Conservation (phyloP, 1,140 invertebrate genomes). For the Cyrtorhinus lividipennis region DNA sequence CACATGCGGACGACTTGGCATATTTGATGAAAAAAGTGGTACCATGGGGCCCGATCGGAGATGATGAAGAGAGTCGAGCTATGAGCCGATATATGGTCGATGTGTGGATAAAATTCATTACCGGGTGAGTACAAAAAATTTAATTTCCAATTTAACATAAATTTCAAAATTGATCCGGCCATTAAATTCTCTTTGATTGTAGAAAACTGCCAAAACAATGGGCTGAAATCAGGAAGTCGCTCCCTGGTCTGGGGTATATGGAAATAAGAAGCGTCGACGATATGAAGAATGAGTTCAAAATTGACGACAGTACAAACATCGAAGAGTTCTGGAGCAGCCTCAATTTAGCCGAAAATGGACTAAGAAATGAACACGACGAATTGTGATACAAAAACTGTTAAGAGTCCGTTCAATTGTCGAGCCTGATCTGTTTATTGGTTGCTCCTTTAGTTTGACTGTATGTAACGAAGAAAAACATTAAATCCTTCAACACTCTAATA, state of each 20-base stretch:
- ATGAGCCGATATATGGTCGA: neutral
- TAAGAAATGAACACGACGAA: too few species aligned
- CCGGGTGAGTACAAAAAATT: neutral
- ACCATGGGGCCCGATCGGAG: neutral
- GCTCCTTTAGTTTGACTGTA: too few species aligned
- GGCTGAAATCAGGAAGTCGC: neutral
- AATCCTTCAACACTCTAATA: too few species aligned
- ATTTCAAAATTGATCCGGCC: neutral
- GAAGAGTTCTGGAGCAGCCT: neutral
- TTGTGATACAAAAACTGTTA: too few species aligned
- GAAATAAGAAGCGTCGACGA: neutral
- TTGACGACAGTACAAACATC: neutral
- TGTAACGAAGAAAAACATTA: too few species aligned
- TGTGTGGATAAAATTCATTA: neutral
- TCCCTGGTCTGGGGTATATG: neutral
- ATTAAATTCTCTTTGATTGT: neutral
- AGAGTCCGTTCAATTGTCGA: too few species aligned
- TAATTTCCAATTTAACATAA: neutral
- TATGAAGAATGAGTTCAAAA: neutral
- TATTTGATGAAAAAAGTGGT: neutral
- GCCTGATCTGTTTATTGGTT: too few species aligned
- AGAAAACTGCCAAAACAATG: neutral
- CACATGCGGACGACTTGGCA: conserved; percentile 10
- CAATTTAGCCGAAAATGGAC: neutral
- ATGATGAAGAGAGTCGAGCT: neutral